A percentile compares a stretch with the other conserved stretches of the same genome.
Conservation (phyloP, 2,888 invertebrate genomes). For the Andrena chrysosceles region DNA sequence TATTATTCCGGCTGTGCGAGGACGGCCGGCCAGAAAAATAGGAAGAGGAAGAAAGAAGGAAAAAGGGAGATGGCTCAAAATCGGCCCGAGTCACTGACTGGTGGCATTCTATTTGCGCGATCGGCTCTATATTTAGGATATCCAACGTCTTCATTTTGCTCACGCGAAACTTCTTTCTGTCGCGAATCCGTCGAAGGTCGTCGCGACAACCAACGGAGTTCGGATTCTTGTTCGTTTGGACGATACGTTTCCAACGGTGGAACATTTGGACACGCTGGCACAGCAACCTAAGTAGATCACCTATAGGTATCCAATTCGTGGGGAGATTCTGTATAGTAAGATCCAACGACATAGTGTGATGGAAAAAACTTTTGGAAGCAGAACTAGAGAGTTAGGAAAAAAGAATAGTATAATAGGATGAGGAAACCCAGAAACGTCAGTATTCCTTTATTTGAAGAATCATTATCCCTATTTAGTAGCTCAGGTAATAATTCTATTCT, state of each 20-base stretch:
- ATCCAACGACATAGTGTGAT: too few species aligned
- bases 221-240: conserved; percentile 45
- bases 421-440: too few species aligned
- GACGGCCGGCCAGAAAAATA: conserved; percentile 51
- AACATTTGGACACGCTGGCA: neutral
- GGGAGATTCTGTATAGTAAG: too few species aligned
- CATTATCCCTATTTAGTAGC: too few species aligned
- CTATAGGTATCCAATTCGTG: neutral
- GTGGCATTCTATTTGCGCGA: conserved; percentile 72
- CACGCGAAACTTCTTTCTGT: conserved; percentile 51
- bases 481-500: too few species aligned
- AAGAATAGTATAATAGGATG: too few species aligned
- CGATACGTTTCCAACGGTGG: conserved; percentile 9
- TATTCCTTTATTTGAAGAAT: too few species aligned
- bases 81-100: conserved; percentile 69
- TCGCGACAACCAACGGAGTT: conserved; percentile 39
- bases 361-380: too few species aligned
- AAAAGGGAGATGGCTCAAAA: conserved; percentile 55
- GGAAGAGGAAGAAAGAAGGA: conserved; percentile 54
- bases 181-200: conserved; percentile 63
- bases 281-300: too few species aligned
- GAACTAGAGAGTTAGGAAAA: too few species aligned
- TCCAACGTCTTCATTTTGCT: conserved; percentile 68
- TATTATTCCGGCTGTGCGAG: conserved; percentile 60
- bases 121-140: conserved; percentile 74